A percentile compares a stretch with the other conserved stretches of the same genome.
These are phyloP conservation scores for Mayetiola destructor DNA, from an alignment of 2,888 invertebrate genomes.

Conservation along the genomic window DNA sequence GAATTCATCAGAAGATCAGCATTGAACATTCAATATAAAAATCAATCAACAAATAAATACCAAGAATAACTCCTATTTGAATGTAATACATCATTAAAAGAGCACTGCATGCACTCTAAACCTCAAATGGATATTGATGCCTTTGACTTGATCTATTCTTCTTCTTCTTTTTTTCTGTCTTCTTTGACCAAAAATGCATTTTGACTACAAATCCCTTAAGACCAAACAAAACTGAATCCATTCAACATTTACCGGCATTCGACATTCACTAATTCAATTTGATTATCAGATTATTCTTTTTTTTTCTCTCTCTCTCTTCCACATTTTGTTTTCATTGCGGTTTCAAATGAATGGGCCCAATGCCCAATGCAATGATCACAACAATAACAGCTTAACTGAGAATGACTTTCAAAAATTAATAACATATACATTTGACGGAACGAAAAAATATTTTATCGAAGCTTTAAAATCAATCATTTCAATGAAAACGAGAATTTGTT, in stretches of 20 bases:
- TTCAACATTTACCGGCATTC: neutral
- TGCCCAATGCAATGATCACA: neutral
- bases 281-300: slow-evolving; percentile 1
- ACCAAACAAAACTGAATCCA: too few species aligned
- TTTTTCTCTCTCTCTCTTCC: neutral
- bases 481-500: too few species aligned
- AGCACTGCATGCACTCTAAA: neutral
- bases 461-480: too few species aligned
- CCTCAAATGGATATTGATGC: neutral
- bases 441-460: too few species aligned
- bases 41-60: slow-evolving; percentile 10
- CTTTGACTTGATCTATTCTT: too few species aligned
- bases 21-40: neutral
- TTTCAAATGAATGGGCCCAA: too few species aligned
- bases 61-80: neutral
- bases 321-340: too few species aligned
- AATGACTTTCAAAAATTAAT: slow-evolving; percentile 10
- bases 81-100: slow-evolving; percentile 1
- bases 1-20: neutral
- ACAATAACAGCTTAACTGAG: neutral
- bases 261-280: neutral
- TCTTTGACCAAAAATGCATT: neutral
- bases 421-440: neutral
- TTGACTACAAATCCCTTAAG: slow-evolving; percentile 4
- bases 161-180: neutral